A percentile compares a stretch with the other conserved stretches of the same genome.
Evolutionary conservation across 30 jellyfish, hydroid and myxozoan species (phyloP).

Genomic region (Clytia hemisphaerica): DNA sequence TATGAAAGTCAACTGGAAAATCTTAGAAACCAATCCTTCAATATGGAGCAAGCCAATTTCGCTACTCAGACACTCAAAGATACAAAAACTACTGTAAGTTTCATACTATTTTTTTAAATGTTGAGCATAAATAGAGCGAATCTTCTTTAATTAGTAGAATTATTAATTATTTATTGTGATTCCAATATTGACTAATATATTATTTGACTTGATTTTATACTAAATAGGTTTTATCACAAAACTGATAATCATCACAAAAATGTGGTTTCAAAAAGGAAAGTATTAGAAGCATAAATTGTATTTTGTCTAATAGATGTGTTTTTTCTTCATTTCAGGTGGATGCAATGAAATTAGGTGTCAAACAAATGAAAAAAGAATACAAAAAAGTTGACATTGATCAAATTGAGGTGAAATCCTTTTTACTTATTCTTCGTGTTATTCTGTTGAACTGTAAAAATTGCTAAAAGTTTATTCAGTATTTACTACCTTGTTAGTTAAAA

Average conservation of each 20-base stretch:
- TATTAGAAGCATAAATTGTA: too few relatives aligned
- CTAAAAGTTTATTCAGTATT: not conserved
- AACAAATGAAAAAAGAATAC: constrained; percentile 90
- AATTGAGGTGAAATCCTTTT: constrained; percentile 58
- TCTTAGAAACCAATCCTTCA: constrained; percentile 81
- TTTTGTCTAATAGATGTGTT: too few relatives aligned
- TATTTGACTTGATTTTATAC: too few relatives aligned
- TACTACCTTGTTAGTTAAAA: not conserved
- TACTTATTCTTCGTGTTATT: not conserved
- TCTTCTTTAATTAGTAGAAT: too few relatives aligned
- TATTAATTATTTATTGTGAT: too few relatives aligned
- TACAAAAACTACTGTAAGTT: constrained; percentile 92
- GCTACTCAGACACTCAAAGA: constrained; percentile 96
- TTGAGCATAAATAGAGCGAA: not conserved
- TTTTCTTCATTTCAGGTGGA: constrained; percentile 65
- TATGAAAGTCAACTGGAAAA: constrained; percentile 91
- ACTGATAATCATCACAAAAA: too few relatives aligned
- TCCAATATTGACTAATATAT: too few relatives aligned
- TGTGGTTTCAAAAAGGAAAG: too few relatives aligned
- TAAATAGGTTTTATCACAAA: too few relatives aligned
- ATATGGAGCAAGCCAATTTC: constrained; percentile 98
- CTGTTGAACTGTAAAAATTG: too few relatives aligned
- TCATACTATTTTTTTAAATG: not conserved
- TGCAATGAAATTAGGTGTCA: constrained; percentile 94
- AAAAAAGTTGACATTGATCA: constrained; percentile 90